Base-by-base conservation (phyloP, 2,888 invertebrate species). In the Dynastes grantii region DNA sequence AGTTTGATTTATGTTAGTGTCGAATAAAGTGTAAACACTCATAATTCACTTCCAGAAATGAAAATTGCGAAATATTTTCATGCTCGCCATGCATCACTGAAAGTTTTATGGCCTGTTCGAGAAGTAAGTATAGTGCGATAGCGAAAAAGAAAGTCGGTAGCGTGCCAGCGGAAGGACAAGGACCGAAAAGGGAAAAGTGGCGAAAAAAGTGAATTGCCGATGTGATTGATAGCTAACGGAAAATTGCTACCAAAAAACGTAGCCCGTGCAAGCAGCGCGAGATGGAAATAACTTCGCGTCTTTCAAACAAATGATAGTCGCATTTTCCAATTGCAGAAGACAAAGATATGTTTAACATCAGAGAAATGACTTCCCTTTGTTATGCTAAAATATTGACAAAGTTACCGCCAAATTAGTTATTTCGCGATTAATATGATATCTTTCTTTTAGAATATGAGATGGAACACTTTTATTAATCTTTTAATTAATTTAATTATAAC, bases 1-100 rank as follows among this genome's bases (percentile, higher is more conserved):
- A 29, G 49, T 76, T 79, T 83, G 84, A 84, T 83, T 84, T 84
- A 84, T 83, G 79, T 80, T 58, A 16, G 78, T 81, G 82, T 81
- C 84, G 81, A 82, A 82, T 82, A 82, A 82, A 83, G 81, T 83
- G 83, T 83, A 83, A 83, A 83, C 83, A 83, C 79, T 82, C 77
- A 83, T 83, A 83, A 83, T 78, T 83, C 82, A 83, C 82, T 82
- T 81, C 79, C 73, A 67, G 80, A 81, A 82, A 83, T 81, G 82
- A 82, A 83, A 83, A 79, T 79, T 81, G 81, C 80, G 80, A 80
- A 81, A 81, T 80, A 81, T 81, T 81, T 80, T 78, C 70, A 68
- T 63, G 80, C 75, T 79, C 58, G 58, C 70, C 67, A 77, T 77
- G 70, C 70, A 51, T 55, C 75, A 67, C 65, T 67, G 76, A 77